These are phyloP conservation scores for Exephanes ischioxanthus DNA, from an alignment of 2,888 invertebrate genomes.

Conservation along the genomic window DNA sequence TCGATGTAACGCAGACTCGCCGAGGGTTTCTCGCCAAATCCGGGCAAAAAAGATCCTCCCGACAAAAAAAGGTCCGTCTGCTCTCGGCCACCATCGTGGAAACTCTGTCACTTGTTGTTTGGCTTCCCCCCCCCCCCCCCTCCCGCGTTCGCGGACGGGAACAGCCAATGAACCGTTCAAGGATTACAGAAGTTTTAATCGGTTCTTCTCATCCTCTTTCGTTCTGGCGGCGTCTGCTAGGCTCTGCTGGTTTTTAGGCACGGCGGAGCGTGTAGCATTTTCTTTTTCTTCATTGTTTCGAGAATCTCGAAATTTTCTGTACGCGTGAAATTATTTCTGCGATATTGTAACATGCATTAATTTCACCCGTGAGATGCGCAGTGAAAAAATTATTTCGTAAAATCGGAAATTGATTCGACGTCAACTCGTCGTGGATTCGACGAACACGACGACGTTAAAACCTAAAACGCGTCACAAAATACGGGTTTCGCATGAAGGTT, in stretches of 20 bases:
- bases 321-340: no score
- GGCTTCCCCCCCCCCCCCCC: conserved; percentile 55
- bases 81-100: conserved; percentile 56
- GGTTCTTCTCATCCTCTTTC: conserved; percentile 69
- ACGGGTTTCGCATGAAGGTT: no score
- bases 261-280: conserved; percentile 19
- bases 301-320: not conserved
- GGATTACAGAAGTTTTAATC: conserved; percentile 83
- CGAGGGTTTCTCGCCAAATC: conserved; percentile 58
- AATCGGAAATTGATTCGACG: no score
- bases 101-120: conserved; percentile 80
- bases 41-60: conserved; percentile 57
- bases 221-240: conserved; percentile 70
- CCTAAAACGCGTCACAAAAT: no score
- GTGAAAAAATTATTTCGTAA: no score
- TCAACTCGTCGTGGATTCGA: no score
- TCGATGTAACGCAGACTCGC: conserved; percentile 57
- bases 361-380: no score
- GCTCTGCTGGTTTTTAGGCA: not conserved
- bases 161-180: conserved; percentile 77
- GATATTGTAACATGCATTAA: no score
- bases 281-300: conserved; percentile 47
- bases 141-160: conserved; percentile 31
- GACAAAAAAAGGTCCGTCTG: conserved; percentile 37
- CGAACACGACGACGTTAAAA: no score